Percentiles rank a stretch among this genome's conserved stretches.
Conservation (phyloP, 2,888 invertebrate species). For the Apeira syringaria region DNA sequence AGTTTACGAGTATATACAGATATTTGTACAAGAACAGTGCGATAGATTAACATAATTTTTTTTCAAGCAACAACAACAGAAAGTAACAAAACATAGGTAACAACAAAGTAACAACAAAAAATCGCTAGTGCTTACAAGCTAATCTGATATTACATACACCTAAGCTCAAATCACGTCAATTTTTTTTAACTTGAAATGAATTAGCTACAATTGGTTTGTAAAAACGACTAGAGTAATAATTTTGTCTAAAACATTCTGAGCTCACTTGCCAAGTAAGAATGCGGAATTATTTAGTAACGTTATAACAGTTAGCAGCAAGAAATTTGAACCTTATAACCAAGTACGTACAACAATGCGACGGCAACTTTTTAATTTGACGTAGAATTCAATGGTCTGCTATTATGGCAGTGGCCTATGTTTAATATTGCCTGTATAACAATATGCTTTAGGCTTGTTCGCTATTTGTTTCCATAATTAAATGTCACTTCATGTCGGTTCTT, state of each 20-base stretch:
- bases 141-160: constrained; percentile 5
- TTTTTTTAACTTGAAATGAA: constrained; percentile 12
- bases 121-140: constrained; percentile 8
- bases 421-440: too few species aligned
- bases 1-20: constrained; percentile 64
- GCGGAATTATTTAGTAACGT: too few species aligned
- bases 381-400: too few species aligned
- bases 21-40: constrained; percentile 53
- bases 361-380: too few species aligned
- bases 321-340: too few species aligned
- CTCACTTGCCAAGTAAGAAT: constrained; percentile 9
- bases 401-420: too few species aligned
- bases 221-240: constrained; percentile 32
- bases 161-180: constrained; percentile 21
- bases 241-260: constrained; percentile 16
- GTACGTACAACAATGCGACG: too few species aligned
- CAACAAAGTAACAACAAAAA: background rate
- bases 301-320: too few species aligned
- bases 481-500: too few species aligned
- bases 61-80: constrained; percentile 10
- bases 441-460: too few species aligned
- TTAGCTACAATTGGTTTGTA: constrained; percentile 22
- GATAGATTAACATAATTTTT: constrained; percentile 9
- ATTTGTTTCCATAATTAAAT: too few species aligned
- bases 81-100: constrained; percentile 4